Evolutionary conservation across 1,140 invertebrate species (phyloP), one percentile per base, ranked within the genome.

Genomic region (Anastrepha ludens): DNA sequence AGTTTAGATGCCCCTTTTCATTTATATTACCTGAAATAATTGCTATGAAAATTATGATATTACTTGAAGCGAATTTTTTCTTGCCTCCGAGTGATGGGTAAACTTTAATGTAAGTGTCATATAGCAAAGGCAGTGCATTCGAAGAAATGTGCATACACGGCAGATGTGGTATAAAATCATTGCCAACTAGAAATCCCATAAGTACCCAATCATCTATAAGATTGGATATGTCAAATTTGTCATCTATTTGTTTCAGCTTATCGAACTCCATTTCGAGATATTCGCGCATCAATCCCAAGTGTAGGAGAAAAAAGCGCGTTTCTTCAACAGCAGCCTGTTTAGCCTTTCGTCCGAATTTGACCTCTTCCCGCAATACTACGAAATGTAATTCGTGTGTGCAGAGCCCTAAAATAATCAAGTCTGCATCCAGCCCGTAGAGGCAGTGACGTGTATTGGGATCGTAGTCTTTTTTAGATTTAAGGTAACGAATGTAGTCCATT

Each of bases 121-220:
- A 99, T 60, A 99, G 94, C 64, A 97, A 93, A 0, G 97, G 96
- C 78, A 99, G 92, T 58, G 98, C 98, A 91, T 98, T 97, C 91
- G 97, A 96, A 87, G 96, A 95, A 89, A 99, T 99, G 93, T 99
- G 98, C 91, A 99, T 95, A 93, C 98, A 96, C 50, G 98, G 98
- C 86, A 99, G 94, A 94, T 99, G 95, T 0, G 98, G 98, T 90
- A 99, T 97, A 93, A 99, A 99, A 94, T 99, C 98, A 94, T 99
- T 99, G 67, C 98, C 98, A 7, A 99, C 97, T 47, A 99, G 94
- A 93, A 99, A 99, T 2, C 98, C 97, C 97, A 99, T 98, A 8
- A 99, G 93, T 4, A 99, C 96, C 97, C 96, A 96, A 88, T 96
- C 96, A 86, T 96, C 96, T 1, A 96, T 95, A 58, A 96, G 91